Evolutionary conservation across 1,140 invertebrate genomes (phyloP), one percentile per base, ranked within the genome.

Genomic region (Tenebrio molitor): DNA sequence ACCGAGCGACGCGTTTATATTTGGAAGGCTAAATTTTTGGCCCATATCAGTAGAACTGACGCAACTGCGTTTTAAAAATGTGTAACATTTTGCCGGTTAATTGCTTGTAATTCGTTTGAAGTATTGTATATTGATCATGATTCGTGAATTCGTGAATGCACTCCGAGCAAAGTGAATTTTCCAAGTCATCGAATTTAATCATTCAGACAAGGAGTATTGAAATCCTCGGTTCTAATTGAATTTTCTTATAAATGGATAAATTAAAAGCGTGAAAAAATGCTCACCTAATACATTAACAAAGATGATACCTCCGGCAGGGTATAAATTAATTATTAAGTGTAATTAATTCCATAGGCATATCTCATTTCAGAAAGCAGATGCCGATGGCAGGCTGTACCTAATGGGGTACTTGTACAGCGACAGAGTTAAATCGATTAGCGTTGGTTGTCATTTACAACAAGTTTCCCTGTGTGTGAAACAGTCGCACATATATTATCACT

Each of bases 391-490:
- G 64, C 69, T 70, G 76, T 72, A 67, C 70, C 76, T 75, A 77
- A 77, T 77, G 70, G 76, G 69, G 70, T 73, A 72, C 75, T 77
- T 70, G 74, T 72, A 71, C 34, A 36, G 50, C 73, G 73, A 71
- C 73, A 71, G 71, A 70, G 71, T 72, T 73, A 75, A 75, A 77
- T 77, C 76, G 74, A 77, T 77, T 77, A 73, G 72, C 64, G 42
- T 73, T 72, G 76, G 71, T 77, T 77, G 76, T 77, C 76, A 77
- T 75, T 77, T 75, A 77, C 76, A 77, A 75, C 71, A 73, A 58
- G 66, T 63, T 34, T 46, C 39, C 65, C 66, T 66, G 74, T 75
- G 71, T 65, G 74, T 69, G 74, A 73, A 75, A 75, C 74, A 75
- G 74, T 75, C 74, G 44, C 74, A 75, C 67, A 75, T 75, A 75